These are phyloP conservation scores for Nomada fucata DNA, from an alignment of 2,888 invertebrate species.

Conservation along the genomic window DNA sequence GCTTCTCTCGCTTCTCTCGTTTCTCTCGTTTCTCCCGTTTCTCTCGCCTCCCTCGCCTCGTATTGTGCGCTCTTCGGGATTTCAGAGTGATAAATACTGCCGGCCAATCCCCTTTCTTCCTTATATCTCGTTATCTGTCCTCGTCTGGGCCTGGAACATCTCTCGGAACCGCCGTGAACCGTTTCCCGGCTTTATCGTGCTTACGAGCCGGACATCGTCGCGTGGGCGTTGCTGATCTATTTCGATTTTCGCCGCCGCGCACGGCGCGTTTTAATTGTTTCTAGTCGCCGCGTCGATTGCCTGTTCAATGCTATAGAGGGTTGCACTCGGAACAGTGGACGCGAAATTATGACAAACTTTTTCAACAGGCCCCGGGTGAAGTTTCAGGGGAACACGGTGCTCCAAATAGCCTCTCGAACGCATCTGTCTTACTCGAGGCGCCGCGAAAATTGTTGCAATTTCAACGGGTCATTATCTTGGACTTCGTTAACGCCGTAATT, in stretches of 20 bases:
- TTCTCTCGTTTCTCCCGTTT: slow-evolving; percentile 16
- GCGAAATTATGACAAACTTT: too few species aligned
- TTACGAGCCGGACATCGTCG: slow-evolving; percentile 39
- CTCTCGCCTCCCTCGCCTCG: slow-evolving; percentile 49
- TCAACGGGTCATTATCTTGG: slow-evolving; percentile 20
- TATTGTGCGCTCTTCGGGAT: slow-evolving; percentile 70
- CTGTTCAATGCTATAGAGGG: too few species aligned
- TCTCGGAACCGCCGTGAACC: slow-evolving; percentile 37
- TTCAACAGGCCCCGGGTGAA: too few species aligned
- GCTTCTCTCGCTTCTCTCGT: slow-evolving; percentile 39
- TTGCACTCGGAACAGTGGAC: too few species aligned
- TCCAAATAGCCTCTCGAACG: background rate
- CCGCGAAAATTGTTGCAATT: slow-evolving; percentile 19
- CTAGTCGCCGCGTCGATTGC: too few species aligned
- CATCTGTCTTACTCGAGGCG: background rate
- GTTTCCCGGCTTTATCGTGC: slow-evolving; percentile 64
- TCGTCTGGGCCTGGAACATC: slow-evolving; percentile 19
- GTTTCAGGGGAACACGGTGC: too few species aligned
- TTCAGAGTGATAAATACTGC: slow-evolving; percentile 70
- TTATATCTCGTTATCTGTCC: slow-evolving; percentile 50
- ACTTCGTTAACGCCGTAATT: slow-evolving; percentile 7
- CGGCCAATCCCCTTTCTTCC: slow-evolving; percentile 41
- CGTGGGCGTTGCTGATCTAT: slow-evolving; percentile 64
- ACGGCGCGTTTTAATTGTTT: too few species aligned
- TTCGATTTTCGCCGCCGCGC: slow-evolving; percentile 48